phyloP scores from a whole-genome alignment of 2,113 vertebrate species.

The Chaetodon auriga region DNA sequence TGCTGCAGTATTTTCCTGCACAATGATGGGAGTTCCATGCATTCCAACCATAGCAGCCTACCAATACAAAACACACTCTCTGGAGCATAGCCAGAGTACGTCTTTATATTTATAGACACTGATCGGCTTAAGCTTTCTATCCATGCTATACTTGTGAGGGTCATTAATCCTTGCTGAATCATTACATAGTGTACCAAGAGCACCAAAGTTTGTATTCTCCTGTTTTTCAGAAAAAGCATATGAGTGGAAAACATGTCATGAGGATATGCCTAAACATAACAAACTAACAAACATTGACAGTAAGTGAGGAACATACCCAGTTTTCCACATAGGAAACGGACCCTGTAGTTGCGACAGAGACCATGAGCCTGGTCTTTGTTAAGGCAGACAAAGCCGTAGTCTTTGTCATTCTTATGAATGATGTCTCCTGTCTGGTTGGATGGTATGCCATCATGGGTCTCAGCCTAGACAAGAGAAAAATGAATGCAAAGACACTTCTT shows the following conservation, averaged over 20 bases:
- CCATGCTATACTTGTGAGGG: neutral
- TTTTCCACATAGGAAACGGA: constrained; percentile 95
- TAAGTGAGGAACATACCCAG: constrained; percentile 84
- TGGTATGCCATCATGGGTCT: constrained; percentile 85
- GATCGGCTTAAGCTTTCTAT: neutral
- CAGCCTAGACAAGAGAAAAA: constrained; percentile 81
- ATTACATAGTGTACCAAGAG: neutral
- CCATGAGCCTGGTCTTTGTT: constrained; percentile 86
- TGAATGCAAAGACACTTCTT: neutral
- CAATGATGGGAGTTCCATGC: constrained; percentile 6
- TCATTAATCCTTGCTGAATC: neutral
- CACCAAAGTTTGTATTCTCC: neutral
- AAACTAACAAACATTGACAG: neutral
- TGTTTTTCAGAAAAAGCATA: neutral
- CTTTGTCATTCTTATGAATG: constrained; percentile 90
- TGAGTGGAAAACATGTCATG: neutral
- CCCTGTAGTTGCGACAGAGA: constrained; percentile 90
- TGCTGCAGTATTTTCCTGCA: constrained; percentile 9
- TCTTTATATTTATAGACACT: neutral
- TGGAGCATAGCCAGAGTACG: neutral
- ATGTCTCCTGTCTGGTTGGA: constrained; percentile 87
- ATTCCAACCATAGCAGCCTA: constrained; percentile 35
- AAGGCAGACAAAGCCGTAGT: constrained; percentile 92
- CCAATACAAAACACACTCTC: constrained; percentile 19
- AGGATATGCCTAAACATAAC: neutral